A percentile compares a stretch with the other conserved stretches of the same genome.
phyloP scores from a whole-genome alignment of 2,797 vertebrate species.

The Staurois parvus region DNA sequence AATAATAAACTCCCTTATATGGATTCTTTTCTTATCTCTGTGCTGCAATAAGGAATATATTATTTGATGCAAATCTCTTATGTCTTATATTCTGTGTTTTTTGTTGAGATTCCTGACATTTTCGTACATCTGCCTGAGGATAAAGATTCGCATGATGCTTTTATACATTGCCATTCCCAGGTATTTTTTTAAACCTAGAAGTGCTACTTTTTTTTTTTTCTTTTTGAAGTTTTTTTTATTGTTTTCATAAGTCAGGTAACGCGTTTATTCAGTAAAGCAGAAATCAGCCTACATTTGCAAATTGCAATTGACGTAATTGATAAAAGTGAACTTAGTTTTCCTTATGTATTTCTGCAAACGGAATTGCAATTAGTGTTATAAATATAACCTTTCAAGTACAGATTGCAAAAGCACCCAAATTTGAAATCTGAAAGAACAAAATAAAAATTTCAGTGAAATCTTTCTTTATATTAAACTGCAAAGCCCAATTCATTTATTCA shows the following conservation, averaged over 20 bases:
- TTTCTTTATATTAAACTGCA: too few species aligned
- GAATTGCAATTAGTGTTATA: too few species aligned
- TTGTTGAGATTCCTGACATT: constrained; percentile 52
- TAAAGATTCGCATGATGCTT: constrained; percentile 44
- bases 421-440: too few species aligned
- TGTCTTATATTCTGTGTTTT: constrained; percentile 52
- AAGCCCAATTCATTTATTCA: background rate
- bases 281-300: background rate
- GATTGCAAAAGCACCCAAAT: too few species aligned
- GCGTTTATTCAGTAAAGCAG: background rate
- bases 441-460: too few species aligned
- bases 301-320: background rate
- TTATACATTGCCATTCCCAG: constrained; percentile 30
- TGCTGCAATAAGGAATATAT: constrained; percentile 59
- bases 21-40: constrained; percentile 47
- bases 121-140: constrained; percentile 57
- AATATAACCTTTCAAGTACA: too few species aligned
- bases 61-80: constrained; percentile 61
- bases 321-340: too few species aligned
- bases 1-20: constrained; percentile 47
- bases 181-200: constrained; percentile 25
- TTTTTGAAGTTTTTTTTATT: background rate
- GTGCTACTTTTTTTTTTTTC: constrained; percentile 17
- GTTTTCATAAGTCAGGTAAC: background rate
- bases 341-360: too few species aligned